phyloP scores from a whole-genome alignment of 2,113 vertebrate species.

The Anoura caudifer region DNA sequence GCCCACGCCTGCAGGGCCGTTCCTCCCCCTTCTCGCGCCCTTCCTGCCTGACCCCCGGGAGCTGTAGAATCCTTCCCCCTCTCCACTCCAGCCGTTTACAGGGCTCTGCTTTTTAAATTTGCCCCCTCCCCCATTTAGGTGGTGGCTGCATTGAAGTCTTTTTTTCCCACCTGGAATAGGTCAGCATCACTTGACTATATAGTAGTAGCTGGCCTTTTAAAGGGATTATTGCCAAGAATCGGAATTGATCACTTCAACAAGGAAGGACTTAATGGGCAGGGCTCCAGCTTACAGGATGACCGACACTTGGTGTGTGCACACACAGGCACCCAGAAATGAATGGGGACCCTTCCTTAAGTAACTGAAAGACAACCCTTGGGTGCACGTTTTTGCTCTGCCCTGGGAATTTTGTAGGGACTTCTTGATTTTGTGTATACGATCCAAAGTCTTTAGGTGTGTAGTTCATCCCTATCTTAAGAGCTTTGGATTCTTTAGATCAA shows the following conservation, averaged over 20 bases:
- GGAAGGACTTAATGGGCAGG: conserved; percentile 59
- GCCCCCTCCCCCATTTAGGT: neutral
- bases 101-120: neutral
- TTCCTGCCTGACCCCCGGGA: conserved; percentile 56
- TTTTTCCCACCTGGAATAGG: conserved; percentile 45
- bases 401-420: conserved; percentile 34
- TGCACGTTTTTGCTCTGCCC: neutral
- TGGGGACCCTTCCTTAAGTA: conserved; percentile 13
- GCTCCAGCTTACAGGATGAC: neutral
- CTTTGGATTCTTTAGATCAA: conserved; percentile 55
- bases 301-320: neutral
- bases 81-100: neutral
- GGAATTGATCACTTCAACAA: conserved; percentile 60
- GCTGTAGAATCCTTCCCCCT: conserved; percentile 16
- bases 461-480: conserved; percentile 47
- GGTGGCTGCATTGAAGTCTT: neutral
- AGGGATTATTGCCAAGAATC: conserved; percentile 64
- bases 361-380: neutral
- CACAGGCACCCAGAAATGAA: conserved; percentile 33
- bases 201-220: conserved; percentile 64
- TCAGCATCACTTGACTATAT: conserved; percentile 69
- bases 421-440: neutral
- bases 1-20: conserved; percentile 55
- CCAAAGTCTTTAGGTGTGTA: neutral
- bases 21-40: neutral